Evolutionary conservation across 2,113 vertebrate species (phyloP), one percentile per base, ranked within the genome.

Genomic region (Menura novaehollandiae): DNA sequence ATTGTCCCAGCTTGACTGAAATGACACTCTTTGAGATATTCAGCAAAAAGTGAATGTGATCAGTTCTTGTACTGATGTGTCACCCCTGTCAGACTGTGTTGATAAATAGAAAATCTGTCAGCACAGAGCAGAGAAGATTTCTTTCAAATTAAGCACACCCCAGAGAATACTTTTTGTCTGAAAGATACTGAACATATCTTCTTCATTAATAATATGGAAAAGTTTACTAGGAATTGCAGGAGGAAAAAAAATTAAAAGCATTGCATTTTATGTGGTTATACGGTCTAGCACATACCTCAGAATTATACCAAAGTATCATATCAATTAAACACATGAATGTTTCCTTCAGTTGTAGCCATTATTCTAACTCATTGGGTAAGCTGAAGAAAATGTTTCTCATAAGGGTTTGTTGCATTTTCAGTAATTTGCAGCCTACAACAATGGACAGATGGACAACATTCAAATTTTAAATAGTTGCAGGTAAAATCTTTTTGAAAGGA

Each of bases 91-190:
- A 97, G 85, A 77, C 17, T 52, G 39, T n/a, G 27, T 44, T 93
- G 80, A 94, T 94, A 94, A 97, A 93, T 35, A 75, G 51, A 82
- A 72, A 89, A 86, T 62, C 78, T 78, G 94, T 91, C 95, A 98
- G 95, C 51, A 94, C 37, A 84, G 30, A 93, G 51, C n/a, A 89
- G 58, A 64, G 76, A 68, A 76, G 78, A 55, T 47, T 94, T 91
- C 62, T 55, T 91, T 69, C 66, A 84, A 81, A 67, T 46, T 88
- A 94, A 94, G 62, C 67, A 96, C 67, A 62, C 62, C 37, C 91
- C 72, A 59, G 88, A 86, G 88, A 91, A 75, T 85, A 85, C n/a
- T 55, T 60, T 44, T 41, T 71, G 71, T 63, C 77, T 90, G 39
- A 51, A 59, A 87, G 62, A 83, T 64, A 37, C 59, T 87, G 51